Percentiles rank a stretch among this genome's conserved stretches.
Conservation (phyloP, 2,888 invertebrate genomes). For the Noctua janthe region DNA sequence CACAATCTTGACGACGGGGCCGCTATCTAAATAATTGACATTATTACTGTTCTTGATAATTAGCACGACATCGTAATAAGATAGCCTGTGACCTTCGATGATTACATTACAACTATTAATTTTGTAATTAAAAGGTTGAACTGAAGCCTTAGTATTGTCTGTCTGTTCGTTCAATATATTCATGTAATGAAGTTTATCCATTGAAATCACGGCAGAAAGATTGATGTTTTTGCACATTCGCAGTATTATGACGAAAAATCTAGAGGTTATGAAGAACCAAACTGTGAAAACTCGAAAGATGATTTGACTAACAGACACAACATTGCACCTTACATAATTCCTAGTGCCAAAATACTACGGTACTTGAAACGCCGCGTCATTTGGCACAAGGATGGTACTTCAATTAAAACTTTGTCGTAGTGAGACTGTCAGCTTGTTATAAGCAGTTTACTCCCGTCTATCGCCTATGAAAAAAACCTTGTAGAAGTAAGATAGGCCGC, state of each 20-base stretch:
- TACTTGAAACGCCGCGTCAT: constrained; percentile 26
- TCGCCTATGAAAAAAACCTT: background rate
- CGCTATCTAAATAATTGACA: constrained; percentile 47
- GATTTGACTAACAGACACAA: background rate
- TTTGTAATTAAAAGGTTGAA: constrained; percentile 45
- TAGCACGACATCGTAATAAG: constrained; percentile 47
- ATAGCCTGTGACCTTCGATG: constrained; percentile 48
- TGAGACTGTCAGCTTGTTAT: constrained; percentile 5
- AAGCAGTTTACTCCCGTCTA: background rate
- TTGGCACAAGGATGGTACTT: constrained; percentile 45
- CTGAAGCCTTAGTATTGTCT: constrained; percentile 40
- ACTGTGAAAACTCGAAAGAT: background rate
- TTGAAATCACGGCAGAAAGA: background rate
- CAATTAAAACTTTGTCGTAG: constrained; percentile 49
- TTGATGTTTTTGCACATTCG: background rate
- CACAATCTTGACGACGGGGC: constrained; percentile 18
- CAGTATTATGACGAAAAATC: background rate
- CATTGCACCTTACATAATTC: background rate
- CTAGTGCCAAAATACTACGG: constrained; percentile 39
- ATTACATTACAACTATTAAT: constrained; percentile 36
- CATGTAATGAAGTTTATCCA: background rate
- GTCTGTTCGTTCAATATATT: background rate
- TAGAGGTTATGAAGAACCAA: background rate
- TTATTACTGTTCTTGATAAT: constrained; percentile 46
- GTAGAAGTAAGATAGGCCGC: background rate